Conservation (phyloP, 2,113 vertebrate genomes). For the Apodemus sylvaticus region DNA sequence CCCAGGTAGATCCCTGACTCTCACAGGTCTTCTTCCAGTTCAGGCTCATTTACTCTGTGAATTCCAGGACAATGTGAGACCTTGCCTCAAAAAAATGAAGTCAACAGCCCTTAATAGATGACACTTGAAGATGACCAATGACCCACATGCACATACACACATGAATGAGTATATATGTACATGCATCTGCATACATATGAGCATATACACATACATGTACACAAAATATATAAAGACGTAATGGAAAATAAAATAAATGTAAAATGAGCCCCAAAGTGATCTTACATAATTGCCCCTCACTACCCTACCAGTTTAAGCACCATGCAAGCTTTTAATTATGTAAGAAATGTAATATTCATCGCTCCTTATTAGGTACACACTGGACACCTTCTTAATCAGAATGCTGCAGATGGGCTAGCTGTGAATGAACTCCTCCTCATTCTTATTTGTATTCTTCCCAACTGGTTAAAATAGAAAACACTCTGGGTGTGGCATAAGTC, state of each 20-base stretch:
- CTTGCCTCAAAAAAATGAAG: neutral
- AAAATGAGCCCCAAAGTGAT: neutral
- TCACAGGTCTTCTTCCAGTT: neutral
- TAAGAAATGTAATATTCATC: neutral
- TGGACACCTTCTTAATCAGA: neutral
- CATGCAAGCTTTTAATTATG: neutral
- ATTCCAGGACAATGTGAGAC: neutral
- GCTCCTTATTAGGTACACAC: neutral
- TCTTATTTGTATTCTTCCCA: neutral
- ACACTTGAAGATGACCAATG: neutral
- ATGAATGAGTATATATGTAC: neutral
- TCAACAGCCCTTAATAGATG: neutral
- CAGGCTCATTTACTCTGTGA: too few species aligned
- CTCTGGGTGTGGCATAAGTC: neutral
- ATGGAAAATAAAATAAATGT: neutral
- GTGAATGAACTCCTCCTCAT: neutral
- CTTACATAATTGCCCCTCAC: neutral
- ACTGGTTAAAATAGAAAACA: neutral
- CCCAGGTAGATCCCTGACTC: neutral
- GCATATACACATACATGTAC: neutral
- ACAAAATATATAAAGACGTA: neutral
- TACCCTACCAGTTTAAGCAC: neutral
- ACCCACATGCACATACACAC: too few species aligned
- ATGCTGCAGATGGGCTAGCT: neutral
- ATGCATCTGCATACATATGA: neutral